Evolutionary conservation across 2,797 vertebrate species (phyloP), one percentile per base, ranked within the genome.

Genomic region (Poecilia gillii): DNA sequence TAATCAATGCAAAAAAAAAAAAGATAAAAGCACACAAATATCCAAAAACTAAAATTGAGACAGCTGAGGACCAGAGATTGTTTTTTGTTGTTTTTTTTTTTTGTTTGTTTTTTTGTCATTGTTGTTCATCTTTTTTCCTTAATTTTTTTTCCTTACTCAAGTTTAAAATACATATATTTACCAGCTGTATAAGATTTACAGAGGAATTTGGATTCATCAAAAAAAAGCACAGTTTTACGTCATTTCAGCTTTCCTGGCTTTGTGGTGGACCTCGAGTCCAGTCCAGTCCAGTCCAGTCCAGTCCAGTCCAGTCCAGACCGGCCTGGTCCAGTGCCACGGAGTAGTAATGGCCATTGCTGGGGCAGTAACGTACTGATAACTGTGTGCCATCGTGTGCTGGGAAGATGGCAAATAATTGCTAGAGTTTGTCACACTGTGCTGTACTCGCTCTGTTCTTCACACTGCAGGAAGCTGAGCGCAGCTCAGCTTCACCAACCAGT

Each of bases 21-120:
- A 93, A 87, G 90, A 93, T 92, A 82, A 91, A 91, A 94, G 85
- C 91, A 91, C 94, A 94, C 88, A 86, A 87, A 92, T 87, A 94
- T 92, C 76, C 83, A 89, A 92, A 88, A 95, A 92, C 86, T 88
- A 55, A 92, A 92, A 90, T 79, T 74, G 73, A 93, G 89, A 92
- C 91, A 79, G 81, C 80, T 93, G 85, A 91, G 91, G 90, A 94
- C 84, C 33, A 85, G 81, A 87, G 45, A 18, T 78, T 41, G 39
- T 76, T 84, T 76, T 72, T 73, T 78, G 82, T 88, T 88, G 74
- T 20, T 18, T 64, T 39, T 0, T 0, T 76, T 84, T 76, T 72
- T 73, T n/a, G n/a, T n/a, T n/a, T n/a, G n/a, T 78, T 53, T 78
- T 84, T 76, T 68, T 74, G 4, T 36, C 79, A 82, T 88, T 88